A percentile compares a stretch with the other conserved stretches of the same genome.
Evolutionary conservation across 2,888 invertebrate species (phyloP).

Genomic region (Didymodactylos carnosus): DNA sequence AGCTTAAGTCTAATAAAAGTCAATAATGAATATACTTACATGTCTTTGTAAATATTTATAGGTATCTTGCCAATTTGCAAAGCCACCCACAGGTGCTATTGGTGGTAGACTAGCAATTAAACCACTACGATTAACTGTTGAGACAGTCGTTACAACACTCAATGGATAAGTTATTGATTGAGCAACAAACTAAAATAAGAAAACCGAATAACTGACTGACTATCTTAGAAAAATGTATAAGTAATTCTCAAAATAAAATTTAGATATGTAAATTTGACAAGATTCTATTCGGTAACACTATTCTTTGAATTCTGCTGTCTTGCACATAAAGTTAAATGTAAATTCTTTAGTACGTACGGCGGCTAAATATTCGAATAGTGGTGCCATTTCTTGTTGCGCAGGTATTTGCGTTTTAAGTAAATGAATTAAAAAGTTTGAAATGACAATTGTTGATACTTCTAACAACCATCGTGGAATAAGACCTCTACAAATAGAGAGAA

Average conservation of each 20-base stretch:
- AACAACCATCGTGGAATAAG: conserved; percentile 64
- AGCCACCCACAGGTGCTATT: conserved; percentile 60
- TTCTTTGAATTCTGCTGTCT: too few species aligned
- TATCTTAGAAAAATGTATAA: neutral
- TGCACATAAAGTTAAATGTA: too few species aligned
- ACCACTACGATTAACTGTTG: conserved; percentile 62
- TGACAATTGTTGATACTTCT: conserved; percentile 56
- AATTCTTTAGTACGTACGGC: too few species aligned
- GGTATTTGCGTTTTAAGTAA: conserved; percentile 25
- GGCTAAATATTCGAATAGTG: neutral
- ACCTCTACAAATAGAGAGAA: too few species aligned
- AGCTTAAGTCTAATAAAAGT: neutral
- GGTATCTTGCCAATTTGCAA: conserved; percentile 46
- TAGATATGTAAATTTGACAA: too few species aligned
- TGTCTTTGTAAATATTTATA: conserved; percentile 1
- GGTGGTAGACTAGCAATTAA: conserved; percentile 63
- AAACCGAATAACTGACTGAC: neutral
- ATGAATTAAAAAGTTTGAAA: conserved; percentile 54
- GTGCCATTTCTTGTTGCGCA: neutral
- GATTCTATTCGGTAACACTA: too few species aligned
- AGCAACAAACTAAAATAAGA: conserved; percentile 48
- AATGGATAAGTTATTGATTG: conserved; percentile 74
- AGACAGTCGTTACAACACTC: conserved; percentile 69
- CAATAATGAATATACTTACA: neutral
- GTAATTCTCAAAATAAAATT: too few species aligned